A percentile compares a stretch with the other conserved stretches of the same genome.
Conservation (phyloP, 2,797 vertebrate species). For the Pempheris klunzingeri region DNA sequence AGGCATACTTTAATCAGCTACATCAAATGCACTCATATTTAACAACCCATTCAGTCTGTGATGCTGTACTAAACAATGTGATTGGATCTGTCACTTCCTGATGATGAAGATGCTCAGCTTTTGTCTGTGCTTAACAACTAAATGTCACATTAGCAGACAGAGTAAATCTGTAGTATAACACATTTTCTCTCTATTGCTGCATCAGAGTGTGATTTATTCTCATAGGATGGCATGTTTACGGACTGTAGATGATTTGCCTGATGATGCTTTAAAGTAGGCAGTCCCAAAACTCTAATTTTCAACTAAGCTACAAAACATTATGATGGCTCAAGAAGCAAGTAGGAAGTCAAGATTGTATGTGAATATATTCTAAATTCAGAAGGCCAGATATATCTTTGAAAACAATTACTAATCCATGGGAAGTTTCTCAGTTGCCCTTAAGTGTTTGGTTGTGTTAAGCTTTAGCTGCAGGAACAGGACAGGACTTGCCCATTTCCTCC, state of each 20-base stretch:
- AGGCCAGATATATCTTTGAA: conserved; percentile 38
- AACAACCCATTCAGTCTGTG: not conserved
- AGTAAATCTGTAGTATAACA: not conserved
- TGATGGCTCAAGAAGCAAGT: not conserved
- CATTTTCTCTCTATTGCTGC: not conserved
- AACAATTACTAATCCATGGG: conserved; percentile 23
- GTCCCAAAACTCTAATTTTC: conserved; percentile 11
- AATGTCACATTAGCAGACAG: not conserved
- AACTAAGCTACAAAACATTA: not conserved
- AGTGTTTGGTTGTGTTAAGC: conserved; percentile 39
- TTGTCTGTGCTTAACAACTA: not conserved
- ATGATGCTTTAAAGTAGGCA: conserved; percentile 23
- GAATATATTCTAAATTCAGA: conserved; percentile 22
- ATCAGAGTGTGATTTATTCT: conserved; percentile 24
- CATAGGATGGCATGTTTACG: conserved; percentile 11
- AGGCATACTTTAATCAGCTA: not conserved
- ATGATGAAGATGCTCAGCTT: not conserved
- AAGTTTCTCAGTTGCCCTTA: conserved; percentile 42
- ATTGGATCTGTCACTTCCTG: conserved; percentile 20
- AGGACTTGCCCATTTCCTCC: conserved; percentile 59
- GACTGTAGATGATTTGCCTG: conserved; percentile 19
- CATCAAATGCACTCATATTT: not conserved
- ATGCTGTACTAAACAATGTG: not conserved
- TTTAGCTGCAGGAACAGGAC: conserved; percentile 48
- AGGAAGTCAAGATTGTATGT: conserved; percentile 1